A percentile compares a stretch with the other conserved stretches of the same genome.
phyloP scores from a whole-genome alignment of 1,140 invertebrate species.

The Amphibalanus amphitrite region DNA sequence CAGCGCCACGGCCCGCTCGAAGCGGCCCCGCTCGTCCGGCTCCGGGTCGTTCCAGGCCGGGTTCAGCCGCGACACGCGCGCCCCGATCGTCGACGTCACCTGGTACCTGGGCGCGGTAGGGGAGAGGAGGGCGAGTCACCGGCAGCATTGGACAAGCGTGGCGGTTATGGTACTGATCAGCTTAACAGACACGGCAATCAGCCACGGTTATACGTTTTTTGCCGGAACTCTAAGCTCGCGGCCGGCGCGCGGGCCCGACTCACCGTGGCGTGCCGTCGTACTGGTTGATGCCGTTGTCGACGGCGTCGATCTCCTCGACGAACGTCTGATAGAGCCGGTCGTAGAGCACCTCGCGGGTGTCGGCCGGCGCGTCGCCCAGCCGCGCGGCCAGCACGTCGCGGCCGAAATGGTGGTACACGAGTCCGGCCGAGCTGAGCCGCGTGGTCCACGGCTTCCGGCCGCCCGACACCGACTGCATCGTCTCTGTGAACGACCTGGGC shows the following conservation, averaged over 20 bases:
- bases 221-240: no score
- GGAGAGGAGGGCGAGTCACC: no score
- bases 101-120: conserved; percentile 55
- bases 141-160: no score
- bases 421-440: conserved; percentile 82
- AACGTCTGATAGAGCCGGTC: conserved; percentile 64
- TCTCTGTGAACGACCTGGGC: no score
- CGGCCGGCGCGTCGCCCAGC: conserved; percentile 20
- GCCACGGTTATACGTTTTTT: no score
- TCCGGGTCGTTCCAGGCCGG: conserved; percentile 62
- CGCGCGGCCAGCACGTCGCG: conserved; percentile 46
- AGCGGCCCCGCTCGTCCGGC: conserved; percentile 19
- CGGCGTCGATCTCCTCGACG: conserved; percentile 85
- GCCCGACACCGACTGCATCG: no score
- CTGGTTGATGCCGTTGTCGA: conserved; percentile 72
- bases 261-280: no score
- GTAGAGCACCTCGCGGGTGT: conserved; percentile 17
- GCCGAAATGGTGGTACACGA: conserved; percentile 85
- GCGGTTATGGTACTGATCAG: no score
- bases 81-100: conserved; percentile 57
- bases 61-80: conserved; percentile 59
- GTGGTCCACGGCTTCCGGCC: conserved; percentile 24
- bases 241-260: no score
- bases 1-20: conserved; percentile 49
- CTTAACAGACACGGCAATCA: no score